A percentile compares a stretch with the other conserved stretches of the same genome.
Conservation (phyloP, 2,113 vertebrate species). For the Zosterops borbonicus region DNA sequence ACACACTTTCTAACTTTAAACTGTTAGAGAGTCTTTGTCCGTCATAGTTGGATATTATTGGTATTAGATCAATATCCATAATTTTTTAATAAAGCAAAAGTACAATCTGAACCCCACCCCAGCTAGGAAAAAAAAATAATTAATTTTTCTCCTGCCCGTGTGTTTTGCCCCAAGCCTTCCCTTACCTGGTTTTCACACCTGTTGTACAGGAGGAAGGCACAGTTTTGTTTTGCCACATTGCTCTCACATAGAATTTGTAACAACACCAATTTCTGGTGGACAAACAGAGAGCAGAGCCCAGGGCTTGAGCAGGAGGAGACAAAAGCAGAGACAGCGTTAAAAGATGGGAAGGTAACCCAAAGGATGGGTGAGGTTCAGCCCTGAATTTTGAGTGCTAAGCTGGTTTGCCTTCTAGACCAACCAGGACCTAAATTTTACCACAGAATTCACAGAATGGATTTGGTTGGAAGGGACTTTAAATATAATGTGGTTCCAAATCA, state of each 20-base stretch:
- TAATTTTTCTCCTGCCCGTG: not conserved
- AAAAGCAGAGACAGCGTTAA: not conserved
- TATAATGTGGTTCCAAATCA: not conserved
- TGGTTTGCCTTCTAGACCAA: not conserved
- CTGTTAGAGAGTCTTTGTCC: too few species aligned
- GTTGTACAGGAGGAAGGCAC: fast-evolving
- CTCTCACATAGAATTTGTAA: not conserved
- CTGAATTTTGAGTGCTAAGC: fast-evolving
- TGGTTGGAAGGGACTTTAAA: not conserved
- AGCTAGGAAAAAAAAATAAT: fast-evolving
- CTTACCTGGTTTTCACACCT: not conserved
- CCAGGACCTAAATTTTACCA: not conserved
- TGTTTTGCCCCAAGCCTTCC: not conserved
- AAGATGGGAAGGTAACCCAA: not conserved
- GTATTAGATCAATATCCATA: too few species aligned
- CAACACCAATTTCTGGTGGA: fast-evolving
- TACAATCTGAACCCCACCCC: not conserved
- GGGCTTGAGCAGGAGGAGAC: not conserved
- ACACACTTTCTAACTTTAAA: too few species aligned
- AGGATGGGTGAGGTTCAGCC: not conserved
- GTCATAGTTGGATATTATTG: too few species aligned
- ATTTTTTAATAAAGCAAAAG: too few species aligned
- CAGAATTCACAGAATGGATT: not conserved
- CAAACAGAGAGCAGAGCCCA: not conserved
- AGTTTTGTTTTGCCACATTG: not conserved